These are phyloP conservation scores for Poecilia picta DNA, from an alignment of 2,797 vertebrate species.

Conservation along the genomic window DNA sequence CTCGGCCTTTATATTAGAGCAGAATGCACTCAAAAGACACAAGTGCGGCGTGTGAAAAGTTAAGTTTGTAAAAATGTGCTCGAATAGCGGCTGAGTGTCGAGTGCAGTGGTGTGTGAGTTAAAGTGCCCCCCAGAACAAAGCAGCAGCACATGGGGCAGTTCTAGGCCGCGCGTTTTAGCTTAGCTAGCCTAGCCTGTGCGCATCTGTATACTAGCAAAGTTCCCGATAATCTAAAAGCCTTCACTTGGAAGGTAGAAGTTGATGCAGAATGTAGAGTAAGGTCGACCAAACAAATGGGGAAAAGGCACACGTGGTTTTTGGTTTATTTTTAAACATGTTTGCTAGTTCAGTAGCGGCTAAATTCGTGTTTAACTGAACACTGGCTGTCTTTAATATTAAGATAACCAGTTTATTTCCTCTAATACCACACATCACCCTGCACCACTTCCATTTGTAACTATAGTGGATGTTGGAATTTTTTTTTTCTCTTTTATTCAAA, in stretches of 20 bases:
- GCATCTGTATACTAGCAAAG: background rate
- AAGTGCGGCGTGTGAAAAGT: conserved; percentile 3
- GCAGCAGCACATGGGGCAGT: conserved; percentile 88
- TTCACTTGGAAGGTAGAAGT: background rate
- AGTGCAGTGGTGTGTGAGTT: conserved; percentile 85
- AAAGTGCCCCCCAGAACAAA: conserved; percentile 92
- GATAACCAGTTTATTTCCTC: fast-evolving
- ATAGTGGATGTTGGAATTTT: background rate
- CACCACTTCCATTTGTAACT: background rate
- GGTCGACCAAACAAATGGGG: background rate
- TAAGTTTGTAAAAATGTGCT: conserved; percentile 44
- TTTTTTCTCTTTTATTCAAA: conserved; percentile 53
- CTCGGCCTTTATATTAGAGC: fast-evolving
- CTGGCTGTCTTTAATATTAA: conserved; percentile 10
- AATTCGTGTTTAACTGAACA: conserved; percentile 25
- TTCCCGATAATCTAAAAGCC: background rate
- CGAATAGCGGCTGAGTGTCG: conserved; percentile 56
- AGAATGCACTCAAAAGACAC: background rate
- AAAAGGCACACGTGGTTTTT: background rate
- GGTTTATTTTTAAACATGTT: conserved; percentile 44
- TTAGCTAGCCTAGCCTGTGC: conserved; percentile 52
- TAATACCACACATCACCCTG: fast-evolving
- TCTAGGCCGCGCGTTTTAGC: conserved; percentile 80
- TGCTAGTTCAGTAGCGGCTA: conserved; percentile 60
- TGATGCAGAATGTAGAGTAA: background rate